Base-by-base conservation (phyloP, 1,140 invertebrate genomes). In the Chironomus striatipennis region DNA sequence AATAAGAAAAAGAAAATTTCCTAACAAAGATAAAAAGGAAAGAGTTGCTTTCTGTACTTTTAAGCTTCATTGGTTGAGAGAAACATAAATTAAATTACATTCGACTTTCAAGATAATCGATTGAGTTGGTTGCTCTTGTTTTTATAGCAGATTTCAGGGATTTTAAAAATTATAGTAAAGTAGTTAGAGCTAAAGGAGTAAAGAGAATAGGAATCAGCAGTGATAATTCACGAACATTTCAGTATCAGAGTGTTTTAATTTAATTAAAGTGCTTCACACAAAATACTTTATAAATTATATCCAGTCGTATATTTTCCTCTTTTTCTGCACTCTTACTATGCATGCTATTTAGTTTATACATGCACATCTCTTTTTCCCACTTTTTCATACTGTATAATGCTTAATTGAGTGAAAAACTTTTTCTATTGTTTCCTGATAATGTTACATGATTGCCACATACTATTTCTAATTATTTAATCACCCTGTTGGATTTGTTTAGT, bases 401-500 rank as follows among this genome's bases (percentile, higher is more conserved):
- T 70, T 70, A 70, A 70, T 70, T 70, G 65, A 70, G 65, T 70
- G 65, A 70, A 70, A 70, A 70, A 70, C 65, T 70, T 70, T 70
- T 21, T 57, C 10, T 18, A 21, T 67, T 67, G 43, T 47, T 47
- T 47, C 47, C 12, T 57, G 47, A 57, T 57, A 57, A 57, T 57
- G 47, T 57, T 57, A n/a, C 24, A n/a, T 57, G 47, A n/a, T 57
- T 10, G 8, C 8, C 43, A 47, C 43, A 47, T 47, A 57, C 47
- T 12, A 57, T 57, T 57, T 57, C 47, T 57, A 57, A 57, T 57
- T 57, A 57, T 57, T 57, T 57, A 57, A 57, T 57, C 47, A 57
- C 47, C 15, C 47, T 57, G 12, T 57, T 57, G 12, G 2, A 47
- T 15, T 47, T 15, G 5, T 10, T 57, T 10, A 47, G 47, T 57